Percentiles rank a stretch among this genome's conserved stretches.
Evolutionary conservation across 2,888 invertebrate genomes (phyloP).

Genomic region (Thalpophila matura): DNA sequence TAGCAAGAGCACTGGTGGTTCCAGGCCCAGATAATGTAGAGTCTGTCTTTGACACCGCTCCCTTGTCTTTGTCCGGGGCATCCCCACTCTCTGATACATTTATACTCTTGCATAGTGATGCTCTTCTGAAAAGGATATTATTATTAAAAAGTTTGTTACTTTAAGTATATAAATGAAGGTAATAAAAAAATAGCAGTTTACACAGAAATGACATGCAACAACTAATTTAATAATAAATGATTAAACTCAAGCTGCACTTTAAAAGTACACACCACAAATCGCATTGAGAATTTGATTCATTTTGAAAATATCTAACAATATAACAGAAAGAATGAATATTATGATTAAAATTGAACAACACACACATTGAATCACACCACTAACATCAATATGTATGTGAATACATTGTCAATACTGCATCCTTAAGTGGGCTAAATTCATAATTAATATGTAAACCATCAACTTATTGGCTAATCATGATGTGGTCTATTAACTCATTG

Average conservation of each 20-base stretch:
- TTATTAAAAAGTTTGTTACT: background rate
- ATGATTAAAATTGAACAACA: constrained; percentile 27
- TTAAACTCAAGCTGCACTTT: background rate
- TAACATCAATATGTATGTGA: constrained; percentile 26
- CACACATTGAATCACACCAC: constrained; percentile 5
- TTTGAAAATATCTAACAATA: constrained; percentile 5
- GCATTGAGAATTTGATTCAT: constrained; percentile 7
- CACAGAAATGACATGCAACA: background rate
- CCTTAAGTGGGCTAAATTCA: constrained; percentile 34
- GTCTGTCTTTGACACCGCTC: constrained; percentile 63
- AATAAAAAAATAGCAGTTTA: background rate
- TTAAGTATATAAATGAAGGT: too few relatives aligned
- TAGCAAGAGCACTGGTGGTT: constrained; percentile 45
- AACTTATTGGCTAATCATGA: constrained; percentile 53
- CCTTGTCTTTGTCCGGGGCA: constrained; percentile 71
- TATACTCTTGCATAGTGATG: constrained; percentile 82
- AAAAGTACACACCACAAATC: background rate
- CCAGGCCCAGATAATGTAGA: constrained; percentile 41
- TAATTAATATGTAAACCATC: constrained; percentile 54
- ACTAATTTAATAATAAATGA: too few relatives aligned
- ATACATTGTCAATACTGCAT: constrained; percentile 29
- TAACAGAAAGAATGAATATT: constrained; percentile 15
- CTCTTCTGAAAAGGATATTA: constrained; percentile 71
- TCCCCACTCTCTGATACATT: constrained; percentile 73
- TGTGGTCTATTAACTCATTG: constrained; percentile 69